These are phyloP conservation scores for Stercorarius parasiticus DNA, from an alignment of 2,113 vertebrate species.

Conservation along the genomic window DNA sequence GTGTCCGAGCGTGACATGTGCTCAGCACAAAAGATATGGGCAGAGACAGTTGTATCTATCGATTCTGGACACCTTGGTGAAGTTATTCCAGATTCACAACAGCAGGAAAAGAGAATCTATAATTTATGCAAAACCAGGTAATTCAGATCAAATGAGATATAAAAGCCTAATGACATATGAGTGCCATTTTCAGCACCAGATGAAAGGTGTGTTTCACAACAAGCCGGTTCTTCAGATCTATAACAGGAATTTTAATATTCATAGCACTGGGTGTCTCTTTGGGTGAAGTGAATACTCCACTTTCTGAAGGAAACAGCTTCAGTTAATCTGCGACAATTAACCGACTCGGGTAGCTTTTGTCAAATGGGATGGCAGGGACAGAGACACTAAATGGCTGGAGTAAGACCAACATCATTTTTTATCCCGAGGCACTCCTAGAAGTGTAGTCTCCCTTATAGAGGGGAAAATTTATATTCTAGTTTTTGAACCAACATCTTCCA, in stretches of 20 bases:
- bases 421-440: neutral
- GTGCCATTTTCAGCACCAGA: neutral
- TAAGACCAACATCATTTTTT: neutral
- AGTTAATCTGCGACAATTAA: neutral
- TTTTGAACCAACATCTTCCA: neutral
- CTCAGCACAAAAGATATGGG: neutral
- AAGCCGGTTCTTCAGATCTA: neutral
- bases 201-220: neutral
- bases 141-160: neutral
- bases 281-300: neutral
- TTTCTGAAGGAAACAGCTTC: neutral
- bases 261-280: neutral
- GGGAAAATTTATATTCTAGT: neutral
- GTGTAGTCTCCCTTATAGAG: neutral
- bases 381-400: neutral
- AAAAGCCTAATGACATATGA: neutral
- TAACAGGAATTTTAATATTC: neutral
- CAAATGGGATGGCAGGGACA: neutral
- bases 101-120: neutral
- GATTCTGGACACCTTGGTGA: neutral
- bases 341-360: neutral
- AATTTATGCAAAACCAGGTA: neutral
- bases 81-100: neutral
- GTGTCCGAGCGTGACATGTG: neutral
- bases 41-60: neutral